A percentile compares a stretch with the other conserved stretches of the same genome.
Evolutionary conservation across 1,140 invertebrate species (phyloP).

Genomic region (Euwallacea similis): DNA sequence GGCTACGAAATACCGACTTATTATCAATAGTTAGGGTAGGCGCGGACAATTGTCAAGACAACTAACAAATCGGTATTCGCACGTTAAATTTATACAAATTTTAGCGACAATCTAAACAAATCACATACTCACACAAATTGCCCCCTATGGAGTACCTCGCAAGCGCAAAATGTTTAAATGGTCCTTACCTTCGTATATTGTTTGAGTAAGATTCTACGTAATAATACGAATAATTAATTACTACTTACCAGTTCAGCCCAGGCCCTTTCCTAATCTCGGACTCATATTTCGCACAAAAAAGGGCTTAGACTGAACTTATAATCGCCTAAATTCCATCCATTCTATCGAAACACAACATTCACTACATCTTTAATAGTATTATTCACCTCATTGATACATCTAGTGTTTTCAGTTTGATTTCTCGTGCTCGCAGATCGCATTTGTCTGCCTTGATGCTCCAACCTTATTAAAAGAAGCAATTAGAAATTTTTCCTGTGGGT

Average conservation of each 20-base stretch:
- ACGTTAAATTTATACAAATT: background rate
- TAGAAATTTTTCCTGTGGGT: background rate
- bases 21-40: background rate
- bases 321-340: slow-evolving; percentile 15
- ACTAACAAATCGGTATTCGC: slow-evolving; percentile 2
- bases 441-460: slow-evolving; percentile 78
- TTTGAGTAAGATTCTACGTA: no score
- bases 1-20: no score
- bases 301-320: slow-evolving; percentile 19
- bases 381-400: slow-evolving; percentile 72
- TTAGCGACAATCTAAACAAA: background rate
- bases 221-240: slow-evolving; percentile 30
- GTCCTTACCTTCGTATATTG: slow-evolving; percentile 44
- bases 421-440: slow-evolving; percentile 71
- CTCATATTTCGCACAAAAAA: slow-evolving; percentile 18
- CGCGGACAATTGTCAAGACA: slow-evolving; percentile 2
- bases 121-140: background rate
- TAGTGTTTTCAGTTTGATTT: slow-evolving; percentile 69
- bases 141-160: slow-evolving; percentile 6
- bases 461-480: slow-evolving; percentile 46
- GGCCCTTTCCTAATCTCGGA: slow-evolving; percentile 7
- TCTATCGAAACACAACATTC: slow-evolving; percentile 78
- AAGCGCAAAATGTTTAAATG: slow-evolving; percentile 33
- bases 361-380: slow-evolving; percentile 80
- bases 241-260: slow-evolving; percentile 12